These are phyloP conservation scores for Rotaria magnacalcarata DNA, from an alignment of 2,888 invertebrate species.

Conservation along the genomic window DNA sequence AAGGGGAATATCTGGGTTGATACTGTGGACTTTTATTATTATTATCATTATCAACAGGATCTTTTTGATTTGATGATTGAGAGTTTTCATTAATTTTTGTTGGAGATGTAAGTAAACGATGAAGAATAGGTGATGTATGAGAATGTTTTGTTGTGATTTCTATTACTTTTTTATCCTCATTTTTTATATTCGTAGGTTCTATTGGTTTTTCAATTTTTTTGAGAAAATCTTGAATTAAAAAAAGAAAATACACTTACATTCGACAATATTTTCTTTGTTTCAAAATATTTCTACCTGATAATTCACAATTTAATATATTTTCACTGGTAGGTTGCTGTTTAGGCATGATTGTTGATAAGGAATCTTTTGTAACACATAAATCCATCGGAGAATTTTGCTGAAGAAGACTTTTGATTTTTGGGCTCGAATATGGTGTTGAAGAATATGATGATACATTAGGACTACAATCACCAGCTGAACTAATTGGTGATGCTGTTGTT, in stretches of 20 bases:
- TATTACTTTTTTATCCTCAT: not conserved
- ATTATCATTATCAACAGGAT: not conserved
- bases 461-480: constrained; percentile 11
- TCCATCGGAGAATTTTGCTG: not conserved
- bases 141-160: not conserved
- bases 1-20: not conserved
- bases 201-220: not conserved
- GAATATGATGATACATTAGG: constrained; percentile 16
- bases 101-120: constrained; percentile 11
- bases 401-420: not conserved
- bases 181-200: not conserved
- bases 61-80: too few species aligned
- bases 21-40: not conserved
- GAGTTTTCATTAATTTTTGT: not conserved
- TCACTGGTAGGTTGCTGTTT: not conserved
- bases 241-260: not conserved
- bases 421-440: not conserved
- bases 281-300: not conserved
- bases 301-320: not conserved
- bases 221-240: not conserved
- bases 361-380: not conserved
- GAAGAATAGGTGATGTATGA: constrained; percentile 22
- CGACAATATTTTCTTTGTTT: too few species aligned
- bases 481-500: not conserved
- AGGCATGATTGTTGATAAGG: not conserved